These are phyloP conservation scores for Sturnus vulgaris DNA, from an alignment of 2,113 vertebrate species.

Conservation along the genomic window DNA sequence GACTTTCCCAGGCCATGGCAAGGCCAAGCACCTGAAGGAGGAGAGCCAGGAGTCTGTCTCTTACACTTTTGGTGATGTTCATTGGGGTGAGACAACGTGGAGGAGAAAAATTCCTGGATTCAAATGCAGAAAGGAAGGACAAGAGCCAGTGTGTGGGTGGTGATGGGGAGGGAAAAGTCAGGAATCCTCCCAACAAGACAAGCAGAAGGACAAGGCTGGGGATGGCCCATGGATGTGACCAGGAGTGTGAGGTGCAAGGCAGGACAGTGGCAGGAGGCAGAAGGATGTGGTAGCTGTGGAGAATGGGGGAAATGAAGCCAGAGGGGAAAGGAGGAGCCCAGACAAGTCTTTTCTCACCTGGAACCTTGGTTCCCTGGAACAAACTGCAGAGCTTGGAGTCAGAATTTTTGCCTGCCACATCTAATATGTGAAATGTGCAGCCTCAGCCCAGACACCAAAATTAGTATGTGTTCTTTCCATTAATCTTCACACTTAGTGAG, in stretches of 20 bases:
- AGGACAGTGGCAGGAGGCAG: neutral
- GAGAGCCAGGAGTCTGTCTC: neutral
- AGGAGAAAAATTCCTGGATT: conserved; percentile 1
- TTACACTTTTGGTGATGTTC: neutral
- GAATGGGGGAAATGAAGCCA: neutral
- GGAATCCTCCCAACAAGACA: neutral
- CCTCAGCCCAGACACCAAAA: neutral
- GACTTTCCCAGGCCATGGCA: neutral
- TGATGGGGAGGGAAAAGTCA: neutral
- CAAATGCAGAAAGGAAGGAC: neutral
- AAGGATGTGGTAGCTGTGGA: neutral
- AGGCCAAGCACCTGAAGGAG: neutral
- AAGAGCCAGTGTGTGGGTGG: neutral
- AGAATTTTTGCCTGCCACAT: neutral
- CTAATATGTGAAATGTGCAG: neutral
- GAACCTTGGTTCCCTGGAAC: neutral
- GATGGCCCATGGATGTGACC: neutral
- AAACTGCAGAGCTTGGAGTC: fast-evolving
- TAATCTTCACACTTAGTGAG: neutral
- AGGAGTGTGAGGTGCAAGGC: neutral
- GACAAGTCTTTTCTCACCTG: neutral
- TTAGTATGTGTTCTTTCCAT: neutral
- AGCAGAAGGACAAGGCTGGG: neutral
- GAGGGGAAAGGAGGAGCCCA: neutral
- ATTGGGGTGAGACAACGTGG: neutral